Conservation (phyloP, 2,113 vertebrate genomes). For the Atrichornis clamosus region DNA sequence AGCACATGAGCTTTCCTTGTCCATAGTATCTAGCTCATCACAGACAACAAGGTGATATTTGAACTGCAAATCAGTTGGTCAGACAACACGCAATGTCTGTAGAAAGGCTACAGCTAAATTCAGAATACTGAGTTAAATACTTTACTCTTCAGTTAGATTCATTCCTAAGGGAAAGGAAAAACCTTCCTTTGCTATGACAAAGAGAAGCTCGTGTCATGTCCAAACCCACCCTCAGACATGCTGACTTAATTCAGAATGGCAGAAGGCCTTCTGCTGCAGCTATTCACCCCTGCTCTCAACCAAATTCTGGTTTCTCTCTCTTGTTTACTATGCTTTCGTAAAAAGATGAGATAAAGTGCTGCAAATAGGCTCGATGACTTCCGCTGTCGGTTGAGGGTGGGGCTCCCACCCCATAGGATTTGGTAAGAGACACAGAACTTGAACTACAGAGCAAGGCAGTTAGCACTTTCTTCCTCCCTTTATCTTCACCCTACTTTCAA, state of each 20-base stretch:
- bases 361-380: conserved; percentile 12
- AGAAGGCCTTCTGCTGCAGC: not conserved
- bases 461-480: not conserved
- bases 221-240: not conserved
- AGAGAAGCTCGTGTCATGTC: not conserved
- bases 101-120: not conserved
- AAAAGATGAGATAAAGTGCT: conserved; percentile 53
- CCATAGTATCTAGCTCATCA: not conserved
- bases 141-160: not conserved
- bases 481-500: not conserved
- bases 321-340: conserved; percentile 49
- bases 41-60: not conserved
- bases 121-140: not conserved
- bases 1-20: not conserved
- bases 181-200: not conserved
- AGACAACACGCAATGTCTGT: not conserved
- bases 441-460: not conserved
- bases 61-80: not conserved
- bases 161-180: not conserved
- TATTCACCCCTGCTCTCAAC: not conserved
- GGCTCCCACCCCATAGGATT: not conserved
- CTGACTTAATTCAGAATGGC: not conserved
- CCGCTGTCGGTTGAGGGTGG: conserved; percentile 38
- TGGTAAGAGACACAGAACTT: not conserved
- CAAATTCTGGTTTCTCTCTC: not conserved